Evolutionary conservation across 2,888 invertebrate genomes (phyloP).

Genomic region (Parascotia fuliginaria): DNA sequence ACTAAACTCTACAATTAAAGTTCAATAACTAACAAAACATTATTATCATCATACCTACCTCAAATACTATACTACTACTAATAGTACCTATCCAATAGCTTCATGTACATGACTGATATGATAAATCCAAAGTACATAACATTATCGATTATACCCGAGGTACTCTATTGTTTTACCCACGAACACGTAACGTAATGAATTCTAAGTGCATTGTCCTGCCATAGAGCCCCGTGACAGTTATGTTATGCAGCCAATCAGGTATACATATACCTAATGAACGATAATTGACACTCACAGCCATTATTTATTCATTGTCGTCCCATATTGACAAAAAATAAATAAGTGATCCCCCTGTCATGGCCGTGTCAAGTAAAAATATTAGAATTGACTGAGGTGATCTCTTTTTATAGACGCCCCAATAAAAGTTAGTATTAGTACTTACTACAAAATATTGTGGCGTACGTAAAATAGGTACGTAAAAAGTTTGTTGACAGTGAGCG

Average conservation of each 20-base stretch:
- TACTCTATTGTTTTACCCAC: conserved; percentile 63
- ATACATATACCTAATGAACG: conserved; percentile 20
- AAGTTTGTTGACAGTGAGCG: conserved; percentile 17
- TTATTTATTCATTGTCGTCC: conserved; percentile 17
- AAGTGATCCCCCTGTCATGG: conserved; percentile 10
- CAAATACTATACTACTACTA: neutral
- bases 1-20: neutral
- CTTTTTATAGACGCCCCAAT: neutral
- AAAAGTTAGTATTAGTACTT: neutral
- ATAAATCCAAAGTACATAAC: conserved; percentile 31
- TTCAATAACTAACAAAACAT: neutral
- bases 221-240: conserved; percentile 54
- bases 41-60: neutral
- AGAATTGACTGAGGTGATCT: neutral
- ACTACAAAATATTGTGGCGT: neutral
- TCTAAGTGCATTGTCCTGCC: conserved; percentile 67
- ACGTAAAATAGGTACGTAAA: conserved; percentile 9
- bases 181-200: conserved; percentile 61
- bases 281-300: conserved; percentile 27
- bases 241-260: conserved; percentile 45
- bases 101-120: conserved; percentile 13
- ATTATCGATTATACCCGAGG: conserved; percentile 57
- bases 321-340: conserved; percentile 8
- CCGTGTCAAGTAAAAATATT: conserved; percentile 10
- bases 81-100: conserved; percentile 13